phyloP scores from a whole-genome alignment of 2,888 invertebrate species.

The Drosophila atroscutellata region DNA sequence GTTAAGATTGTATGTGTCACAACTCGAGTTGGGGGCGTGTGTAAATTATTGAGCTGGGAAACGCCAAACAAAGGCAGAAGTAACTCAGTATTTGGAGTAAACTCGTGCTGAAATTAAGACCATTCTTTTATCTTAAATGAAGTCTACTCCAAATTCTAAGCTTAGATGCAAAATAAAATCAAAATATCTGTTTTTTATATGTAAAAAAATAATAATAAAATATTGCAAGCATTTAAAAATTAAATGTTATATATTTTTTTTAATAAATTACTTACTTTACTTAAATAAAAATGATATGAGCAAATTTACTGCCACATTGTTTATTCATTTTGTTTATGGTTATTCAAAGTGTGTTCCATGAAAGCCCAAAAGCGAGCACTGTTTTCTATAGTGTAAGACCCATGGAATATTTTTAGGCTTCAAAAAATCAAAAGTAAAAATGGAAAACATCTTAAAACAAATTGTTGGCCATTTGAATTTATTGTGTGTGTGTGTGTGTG shows the following conservation, averaged over 20 bases:
- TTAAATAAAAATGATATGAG: background rate
- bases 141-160: background rate
- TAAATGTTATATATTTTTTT: background rate
- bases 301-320: background rate
- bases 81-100: background rate
- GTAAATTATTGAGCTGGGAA: slow-evolving; percentile 14
- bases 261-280: background rate
- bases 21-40: slow-evolving; percentile 22
- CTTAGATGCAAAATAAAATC: background rate
- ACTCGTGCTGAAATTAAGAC: no score
- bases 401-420: slow-evolving; percentile 50
- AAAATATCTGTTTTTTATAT: background rate
- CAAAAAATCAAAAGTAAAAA: background rate
- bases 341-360: background rate
- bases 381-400: background rate
- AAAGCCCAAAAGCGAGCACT: slow-evolving; percentile 46
- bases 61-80: background rate
- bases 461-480: background rate
- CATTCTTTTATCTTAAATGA: background rate
- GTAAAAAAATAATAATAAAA: background rate
- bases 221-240: background rate
- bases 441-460: background rate
- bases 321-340: background rate
- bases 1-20: slow-evolving; percentile 22
- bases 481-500: background rate